Base-by-base conservation (phyloP, 2,113 vertebrate species). In the Cebidichthys violaceus region DNA sequence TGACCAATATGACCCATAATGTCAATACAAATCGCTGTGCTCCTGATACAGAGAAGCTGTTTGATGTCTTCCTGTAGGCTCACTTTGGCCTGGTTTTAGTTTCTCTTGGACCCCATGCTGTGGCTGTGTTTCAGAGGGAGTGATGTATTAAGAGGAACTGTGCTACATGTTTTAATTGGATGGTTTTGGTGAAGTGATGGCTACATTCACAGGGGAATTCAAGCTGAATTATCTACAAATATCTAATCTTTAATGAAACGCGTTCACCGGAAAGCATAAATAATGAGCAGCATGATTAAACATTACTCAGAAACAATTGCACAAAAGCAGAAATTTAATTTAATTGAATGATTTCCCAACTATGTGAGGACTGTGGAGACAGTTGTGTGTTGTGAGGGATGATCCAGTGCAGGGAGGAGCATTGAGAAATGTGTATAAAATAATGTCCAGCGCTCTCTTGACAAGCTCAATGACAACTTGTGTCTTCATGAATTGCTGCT, bases 401-500 rank as follows among this genome's bases (percentile, higher is more conserved):
- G 31, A 22, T n/a, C 45, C 45, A 52, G 18, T 35, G 20, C 68
- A 39, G 37, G 22, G 17, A 54, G 27, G 6, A 18, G 41, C 68
- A 54, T n/a, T 10, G 45, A 70, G 47, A 37, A 22, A 7, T 52
- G 27, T 54, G 4, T 70, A 39, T 76, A 17, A 73, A 81, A 72
- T n/a, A 71, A 60, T 73, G 45, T 55, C 64, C 45, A 29, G 65
- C 70, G 17, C 61, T 41, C 11, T 54, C 43, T 45, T 70, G 68
- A 69, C 67, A 57, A 77, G 70, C 31, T 75, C 37, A 76, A 4
- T 74, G 20, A 54, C 43, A 62, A 61, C 22, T 9, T 2, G 9
- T 66, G 65, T 84, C 70, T 80, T 43, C 64, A 70, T 83, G 60
- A 90, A 69, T 60, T 74, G 52, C 37, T 73, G 29, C 73, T 75